Conservation (phyloP, 2,888 invertebrate genomes). For the Agonum fuliginosum region DNA sequence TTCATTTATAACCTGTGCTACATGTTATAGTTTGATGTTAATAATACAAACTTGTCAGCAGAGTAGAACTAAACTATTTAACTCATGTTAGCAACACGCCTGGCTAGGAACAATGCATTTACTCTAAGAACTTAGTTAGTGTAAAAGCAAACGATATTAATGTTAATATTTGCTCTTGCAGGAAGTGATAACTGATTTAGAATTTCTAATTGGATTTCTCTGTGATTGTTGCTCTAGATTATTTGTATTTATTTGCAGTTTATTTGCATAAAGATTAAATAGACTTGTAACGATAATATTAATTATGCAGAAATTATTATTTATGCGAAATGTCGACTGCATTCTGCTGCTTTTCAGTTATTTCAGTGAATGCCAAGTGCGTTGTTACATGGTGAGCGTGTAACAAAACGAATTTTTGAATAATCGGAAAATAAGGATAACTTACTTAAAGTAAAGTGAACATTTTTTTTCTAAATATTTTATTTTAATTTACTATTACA, state of each 20-base stretch:
- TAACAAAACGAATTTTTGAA: too few species aligned
- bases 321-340: not conserved
- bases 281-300: constrained; percentile 8
- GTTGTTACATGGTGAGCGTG: too few species aligned
- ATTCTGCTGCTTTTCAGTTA: not conserved
- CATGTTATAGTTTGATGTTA: constrained; percentile 21
- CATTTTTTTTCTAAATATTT: too few species aligned
- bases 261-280: constrained; percentile 5
- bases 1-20: constrained; percentile 26
- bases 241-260: constrained; percentile 18
- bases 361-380: too few species aligned
- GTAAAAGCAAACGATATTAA: constrained; percentile 43
- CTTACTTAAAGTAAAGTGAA: too few species aligned
- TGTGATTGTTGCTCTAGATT: not conserved
- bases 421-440: too few species aligned
- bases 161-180: constrained; percentile 37
- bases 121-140: constrained; percentile 23
- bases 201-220: constrained; percentile 27
- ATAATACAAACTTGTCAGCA: constrained; percentile 44
- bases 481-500: too few species aligned
- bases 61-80: constrained; percentile 42
- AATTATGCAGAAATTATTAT: constrained; percentile 24
- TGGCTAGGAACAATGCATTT: constrained; percentile 25
- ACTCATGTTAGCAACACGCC: constrained; percentile 26
- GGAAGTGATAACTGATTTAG: constrained; percentile 46